phyloP scores from a whole-genome alignment of 2,113 vertebrate genomes.

The Atrichornis clamosus region DNA sequence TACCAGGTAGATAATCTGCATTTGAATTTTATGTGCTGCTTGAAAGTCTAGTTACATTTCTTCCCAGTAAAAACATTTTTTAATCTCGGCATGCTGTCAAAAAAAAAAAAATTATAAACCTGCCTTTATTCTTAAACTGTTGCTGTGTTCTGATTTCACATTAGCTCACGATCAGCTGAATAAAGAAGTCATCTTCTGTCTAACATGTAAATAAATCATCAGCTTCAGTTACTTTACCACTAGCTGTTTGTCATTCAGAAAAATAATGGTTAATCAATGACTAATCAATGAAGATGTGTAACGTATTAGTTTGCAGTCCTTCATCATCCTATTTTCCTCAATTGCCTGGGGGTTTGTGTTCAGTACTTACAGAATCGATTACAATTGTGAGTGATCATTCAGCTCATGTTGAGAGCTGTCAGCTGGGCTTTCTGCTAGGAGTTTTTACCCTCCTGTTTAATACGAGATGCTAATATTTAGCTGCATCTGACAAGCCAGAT shows the following conservation, averaged over 20 bases:
- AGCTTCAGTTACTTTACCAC: slow-evolving; percentile 83
- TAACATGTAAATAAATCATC: slow-evolving; percentile 87
- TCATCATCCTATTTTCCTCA: slow-evolving; percentile 85
- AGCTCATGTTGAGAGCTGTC: slow-evolving; percentile 82
- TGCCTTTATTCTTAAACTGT: slow-evolving; percentile 28
- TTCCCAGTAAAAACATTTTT: slow-evolving; percentile 10
- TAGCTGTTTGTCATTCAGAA: slow-evolving; percentile 84
- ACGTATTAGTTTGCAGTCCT: slow-evolving; percentile 84
- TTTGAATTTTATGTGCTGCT: slow-evolving; percentile 36
- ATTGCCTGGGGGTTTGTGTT: slow-evolving; percentile 82
- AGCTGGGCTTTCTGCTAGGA: slow-evolving; percentile 74
- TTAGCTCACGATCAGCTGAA: slow-evolving; percentile 73
- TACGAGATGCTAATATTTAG: slow-evolving; percentile 73
- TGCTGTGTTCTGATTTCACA: slow-evolving; percentile 44
- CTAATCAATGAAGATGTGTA: slow-evolving; percentile 88
- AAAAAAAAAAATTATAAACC: not conserved
- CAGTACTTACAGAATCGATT: slow-evolving; percentile 85
- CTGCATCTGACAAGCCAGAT: slow-evolving; percentile 70
- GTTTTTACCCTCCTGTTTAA: slow-evolving; percentile 71
- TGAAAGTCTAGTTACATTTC: slow-evolving; percentile 45
- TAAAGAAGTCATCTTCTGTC: slow-evolving; percentile 79
- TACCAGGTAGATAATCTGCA: not conserved
- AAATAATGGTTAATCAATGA: slow-evolving; percentile 88
- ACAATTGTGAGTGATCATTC: slow-evolving; percentile 87
- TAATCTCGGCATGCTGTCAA: not conserved